Evolutionary conservation across 2,797 vertebrate genomes (phyloP).

Genomic region (Petrocephalus schoutedeni): DNA sequence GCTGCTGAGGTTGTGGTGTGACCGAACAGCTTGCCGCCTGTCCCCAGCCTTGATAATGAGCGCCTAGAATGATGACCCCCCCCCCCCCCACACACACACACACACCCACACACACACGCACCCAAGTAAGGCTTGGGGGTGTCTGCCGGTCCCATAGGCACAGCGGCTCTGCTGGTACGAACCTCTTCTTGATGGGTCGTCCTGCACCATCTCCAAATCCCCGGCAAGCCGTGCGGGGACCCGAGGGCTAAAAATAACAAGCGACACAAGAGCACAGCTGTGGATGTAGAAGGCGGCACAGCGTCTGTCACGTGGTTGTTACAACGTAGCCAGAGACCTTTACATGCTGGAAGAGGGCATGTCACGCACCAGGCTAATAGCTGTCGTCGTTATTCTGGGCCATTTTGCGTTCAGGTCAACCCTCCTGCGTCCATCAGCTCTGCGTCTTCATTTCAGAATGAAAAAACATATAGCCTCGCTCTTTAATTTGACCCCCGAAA

Average conservation of each 20-base stretch:
- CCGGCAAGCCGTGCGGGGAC: not conserved
- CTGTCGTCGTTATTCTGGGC: not conserved
- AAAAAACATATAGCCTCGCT: not conserved
- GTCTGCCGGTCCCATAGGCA: not conserved
- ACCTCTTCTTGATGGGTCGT: not conserved
- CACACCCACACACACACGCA: not conserved
- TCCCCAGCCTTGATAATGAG: not conserved
- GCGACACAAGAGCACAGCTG: not conserved
- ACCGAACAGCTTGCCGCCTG: not conserved
- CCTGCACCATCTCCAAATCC: not conserved
- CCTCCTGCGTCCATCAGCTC: not conserved
- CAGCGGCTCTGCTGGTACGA: not conserved
- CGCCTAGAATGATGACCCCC: not conserved
- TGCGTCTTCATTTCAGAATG: not conserved
- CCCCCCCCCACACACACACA: no score
- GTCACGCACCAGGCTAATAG: not conserved
- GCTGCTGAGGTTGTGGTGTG: not conserved
- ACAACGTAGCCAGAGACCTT: not conserved
- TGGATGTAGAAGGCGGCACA: not conserved
- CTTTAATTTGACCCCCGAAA: not conserved
- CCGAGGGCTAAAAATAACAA: not conserved
- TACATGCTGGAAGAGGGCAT: not conserved
- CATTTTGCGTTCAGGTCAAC: not conserved
- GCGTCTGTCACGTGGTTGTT: not conserved
- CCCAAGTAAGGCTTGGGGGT: not conserved